Base-by-base conservation (phyloP, 2,888 invertebrate species). In the Pachliopta kotzebuea region DNA sequence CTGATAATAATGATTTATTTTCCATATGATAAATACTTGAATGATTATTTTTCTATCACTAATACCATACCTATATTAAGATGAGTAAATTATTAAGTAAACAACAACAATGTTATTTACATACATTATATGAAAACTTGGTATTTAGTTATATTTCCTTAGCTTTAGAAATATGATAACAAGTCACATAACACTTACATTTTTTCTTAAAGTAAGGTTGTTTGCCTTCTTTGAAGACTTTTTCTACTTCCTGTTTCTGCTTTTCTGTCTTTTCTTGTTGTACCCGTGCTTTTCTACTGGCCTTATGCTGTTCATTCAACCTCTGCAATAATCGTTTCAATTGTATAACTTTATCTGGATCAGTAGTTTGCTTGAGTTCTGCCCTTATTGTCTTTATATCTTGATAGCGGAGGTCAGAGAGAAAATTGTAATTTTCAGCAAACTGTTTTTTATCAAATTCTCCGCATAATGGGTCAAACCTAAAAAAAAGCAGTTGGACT, bases 381-480 rank as follows among this genome's bases (percentile, higher is more conserved):
- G 93, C 89, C 71, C 94, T 92, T 18, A 96, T 86, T 42, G 92
- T 81, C 66, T 88, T 84, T 14, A 95, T 93, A 80, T 98, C 98
- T 67, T 94, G 94, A 61, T 93, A 85, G 21, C 95, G 94, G 1
- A 97, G 86, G 29, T 96, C 94, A 20, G 93, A 92, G 0, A 98
- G 76, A 81, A 98, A 98, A 68, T 93, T 93, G 76, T 97, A 98
- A 74, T 96, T 94, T 63, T 94, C 92, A 63, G 95, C 94, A 78
- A 98, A 98, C 26, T 93, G 88, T 72, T 94, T 94, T 61, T 95
- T 93, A 78, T 96, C 94, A 81, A 94, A 98, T 56, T 93, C 93
- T 4, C 98, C 98, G 74, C 97, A 96, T 0, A 96, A 90, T 24
- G 95, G 95, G 79, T 98, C 98, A 89, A 98, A 98, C 70, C 98